Evolutionary conservation across 1,140 invertebrate genomes (phyloP).

Genomic region (Dreissena rostriformis): DNA sequence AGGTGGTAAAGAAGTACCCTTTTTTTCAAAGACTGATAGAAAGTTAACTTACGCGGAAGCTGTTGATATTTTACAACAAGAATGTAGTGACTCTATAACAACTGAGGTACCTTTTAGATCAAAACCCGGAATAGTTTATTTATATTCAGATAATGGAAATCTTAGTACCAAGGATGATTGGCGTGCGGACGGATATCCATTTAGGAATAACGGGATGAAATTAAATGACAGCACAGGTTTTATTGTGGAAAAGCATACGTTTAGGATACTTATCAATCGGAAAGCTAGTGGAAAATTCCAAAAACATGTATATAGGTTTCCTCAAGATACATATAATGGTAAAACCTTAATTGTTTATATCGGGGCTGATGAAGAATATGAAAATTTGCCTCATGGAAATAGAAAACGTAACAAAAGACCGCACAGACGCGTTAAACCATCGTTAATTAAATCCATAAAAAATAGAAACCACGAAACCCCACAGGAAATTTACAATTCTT

Average conservation of each 20-base stretch:
- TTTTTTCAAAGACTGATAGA: slow-evolving; percentile 21
- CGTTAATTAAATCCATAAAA: slow-evolving; percentile 11
- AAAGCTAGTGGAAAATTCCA: slow-evolving; percentile 9
- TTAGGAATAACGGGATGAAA: slow-evolving; percentile 11
- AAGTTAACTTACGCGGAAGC: slow-evolving; percentile 4
- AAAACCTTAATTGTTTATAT: slow-evolving; percentile 14
- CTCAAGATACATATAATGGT: slow-evolving; percentile 1
- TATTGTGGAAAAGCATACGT: slow-evolving; percentile 1
- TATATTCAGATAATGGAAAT: slow-evolving; percentile 23
- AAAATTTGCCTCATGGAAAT: slow-evolving; percentile 15
- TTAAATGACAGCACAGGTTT: slow-evolving; percentile 9
- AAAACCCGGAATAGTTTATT: background rate
- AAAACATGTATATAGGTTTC: slow-evolving; percentile 5
- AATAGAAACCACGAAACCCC: background rate
- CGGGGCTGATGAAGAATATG: slow-evolving; percentile 5
- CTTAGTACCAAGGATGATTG: slow-evolving; percentile 9
- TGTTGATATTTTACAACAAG: slow-evolving; percentile 1
- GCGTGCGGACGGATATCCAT: slow-evolving; percentile 35
- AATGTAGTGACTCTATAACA: slow-evolving; percentile 14
- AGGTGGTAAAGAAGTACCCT: slow-evolving; percentile 7
- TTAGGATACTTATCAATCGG: slow-evolving; percentile 12
- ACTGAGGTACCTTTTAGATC: slow-evolving; percentile 10
- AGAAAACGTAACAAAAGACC: slow-evolving; percentile 10
- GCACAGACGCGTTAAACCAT: slow-evolving; percentile 27
- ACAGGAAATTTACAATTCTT: background rate